A percentile compares a stretch with the other conserved stretches of the same genome.
These are phyloP conservation scores for Ahaetulla prasina DNA, from an alignment of 2,113 vertebrate genomes.

Conservation along the genomic window DNA sequence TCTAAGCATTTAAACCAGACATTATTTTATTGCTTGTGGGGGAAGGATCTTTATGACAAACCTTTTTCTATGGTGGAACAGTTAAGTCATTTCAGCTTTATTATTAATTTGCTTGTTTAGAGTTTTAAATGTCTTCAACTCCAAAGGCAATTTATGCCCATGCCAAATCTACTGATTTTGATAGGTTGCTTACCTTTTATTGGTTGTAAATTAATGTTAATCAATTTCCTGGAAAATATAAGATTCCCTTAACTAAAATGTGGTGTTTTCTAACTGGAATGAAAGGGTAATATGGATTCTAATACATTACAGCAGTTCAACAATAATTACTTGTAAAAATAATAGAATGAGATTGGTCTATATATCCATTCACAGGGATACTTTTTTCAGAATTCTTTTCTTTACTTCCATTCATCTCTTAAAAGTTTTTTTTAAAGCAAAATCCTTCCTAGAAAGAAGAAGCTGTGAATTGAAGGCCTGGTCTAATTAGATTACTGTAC, in stretches of 20 bases:
- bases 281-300: neutral
- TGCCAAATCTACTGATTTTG: neutral
- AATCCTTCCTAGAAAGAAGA: slow-evolving; percentile 43
- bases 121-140: neutral
- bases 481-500: slow-evolving; percentile 88
- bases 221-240: neutral
- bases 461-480: slow-evolving; percentile 66
- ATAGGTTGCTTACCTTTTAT: neutral
- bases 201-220: neutral
- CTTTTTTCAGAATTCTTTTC: neutral
- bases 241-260: slow-evolving; percentile 18
- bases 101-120: neutral
- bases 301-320: neutral
- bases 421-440: slow-evolving; percentile 54
- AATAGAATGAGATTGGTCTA: neutral
- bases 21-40: neutral
- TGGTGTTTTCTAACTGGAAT: neutral
- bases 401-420: neutral
- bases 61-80: neutral
- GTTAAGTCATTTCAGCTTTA: neutral
- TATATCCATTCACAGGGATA: neutral
- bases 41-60: neutral
- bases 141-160: neutral
- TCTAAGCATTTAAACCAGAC: neutral
- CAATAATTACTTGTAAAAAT: neutral